Evolutionary conservation across 2,797 vertebrate species (phyloP), one percentile per base, ranked within the genome.

Genomic region (Xenentodon cancila): DNA sequence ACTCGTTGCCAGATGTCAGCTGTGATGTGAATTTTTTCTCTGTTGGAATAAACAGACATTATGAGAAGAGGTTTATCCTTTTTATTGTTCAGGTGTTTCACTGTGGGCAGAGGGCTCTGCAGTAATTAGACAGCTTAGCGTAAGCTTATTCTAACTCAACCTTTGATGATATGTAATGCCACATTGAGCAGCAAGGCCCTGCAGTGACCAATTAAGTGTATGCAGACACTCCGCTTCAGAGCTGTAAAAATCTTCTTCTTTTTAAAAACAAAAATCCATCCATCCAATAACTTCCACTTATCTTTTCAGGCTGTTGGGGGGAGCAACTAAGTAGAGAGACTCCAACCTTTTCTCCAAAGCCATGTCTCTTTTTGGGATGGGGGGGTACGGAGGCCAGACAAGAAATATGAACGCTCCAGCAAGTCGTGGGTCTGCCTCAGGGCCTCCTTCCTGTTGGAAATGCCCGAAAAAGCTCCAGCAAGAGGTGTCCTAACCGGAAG

Each of bases 31-130:
- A 7, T 58, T 53, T 52, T 52, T 18, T 25, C 18, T 54, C 30
- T 22, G 18, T 37, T 37, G 34, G 43, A 20, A 42, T 21, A 17
- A 42, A 30, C 18, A 16, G 9, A 65, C 6, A 34, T 40, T 25
- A 62, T 13, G 13, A 5, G 0, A 20, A 19, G 1, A 21, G 21
- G 21, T 53, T 63, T 25, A 0, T 12, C 16, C 8, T 56, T 40
- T 64, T 58, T 43, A 42, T 45, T 49, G 50, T 60, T 55, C 34
- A 37, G 34, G 34, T 37, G 34, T 37, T 37, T 60, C 1, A 27
- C 19, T 45, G 20, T 1, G n/a, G 5, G 20, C n/a, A 59, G 34
- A 46, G 17, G 13, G 46, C 43, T 53, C 63, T 43, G 4, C 34
- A 6, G 30, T 37, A 59, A 34, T 48, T 45, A 48, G 19, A 37